These are phyloP conservation scores for Apolygus lucorum DNA, from an alignment of 1,140 invertebrate genomes.

Conservation along the genomic window DNA sequence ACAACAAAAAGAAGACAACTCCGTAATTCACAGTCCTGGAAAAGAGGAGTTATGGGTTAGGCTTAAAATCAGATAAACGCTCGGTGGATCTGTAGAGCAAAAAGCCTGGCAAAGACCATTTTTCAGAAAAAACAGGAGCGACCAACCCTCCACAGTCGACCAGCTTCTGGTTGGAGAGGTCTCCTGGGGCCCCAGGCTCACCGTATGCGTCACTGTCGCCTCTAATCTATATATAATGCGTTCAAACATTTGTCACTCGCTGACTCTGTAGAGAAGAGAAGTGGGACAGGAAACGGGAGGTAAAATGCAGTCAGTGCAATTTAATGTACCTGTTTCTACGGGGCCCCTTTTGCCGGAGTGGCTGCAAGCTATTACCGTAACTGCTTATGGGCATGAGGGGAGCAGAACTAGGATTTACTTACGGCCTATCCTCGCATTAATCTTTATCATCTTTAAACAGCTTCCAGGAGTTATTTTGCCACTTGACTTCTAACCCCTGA, in stretches of 20 bases:
- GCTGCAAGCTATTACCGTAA: conserved; percentile 8
- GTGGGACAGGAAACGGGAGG: too few relatives aligned
- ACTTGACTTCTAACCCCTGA: too few relatives aligned
- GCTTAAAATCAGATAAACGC: conserved; percentile 1
- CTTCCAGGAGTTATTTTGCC: too few relatives aligned
- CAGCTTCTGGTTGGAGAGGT: not conserved
- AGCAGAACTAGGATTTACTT: too few relatives aligned
- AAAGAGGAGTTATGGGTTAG: not conserved
- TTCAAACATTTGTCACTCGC: conserved; percentile 11
- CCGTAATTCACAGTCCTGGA: too few relatives aligned
- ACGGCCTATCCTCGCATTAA: too few relatives aligned
- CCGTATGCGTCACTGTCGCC: not conserved
- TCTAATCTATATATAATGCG: conserved; percentile 14
- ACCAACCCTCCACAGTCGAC: not conserved
- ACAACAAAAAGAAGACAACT: too few relatives aligned
- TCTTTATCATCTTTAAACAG: too few relatives aligned
- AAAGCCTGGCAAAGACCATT: conserved; percentile 2
- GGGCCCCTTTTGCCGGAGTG: not conserved
- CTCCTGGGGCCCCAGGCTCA: not conserved
- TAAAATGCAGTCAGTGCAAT: conserved; percentile 8
- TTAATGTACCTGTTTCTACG: not conserved
- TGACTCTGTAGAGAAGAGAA: not conserved
- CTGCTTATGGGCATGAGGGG: not conserved
- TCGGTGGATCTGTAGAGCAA: not conserved
- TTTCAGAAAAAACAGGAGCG: not conserved